Conservation (phyloP, 2,797 vertebrate species). For the Acrossocheilus wenchowensis region DNA sequence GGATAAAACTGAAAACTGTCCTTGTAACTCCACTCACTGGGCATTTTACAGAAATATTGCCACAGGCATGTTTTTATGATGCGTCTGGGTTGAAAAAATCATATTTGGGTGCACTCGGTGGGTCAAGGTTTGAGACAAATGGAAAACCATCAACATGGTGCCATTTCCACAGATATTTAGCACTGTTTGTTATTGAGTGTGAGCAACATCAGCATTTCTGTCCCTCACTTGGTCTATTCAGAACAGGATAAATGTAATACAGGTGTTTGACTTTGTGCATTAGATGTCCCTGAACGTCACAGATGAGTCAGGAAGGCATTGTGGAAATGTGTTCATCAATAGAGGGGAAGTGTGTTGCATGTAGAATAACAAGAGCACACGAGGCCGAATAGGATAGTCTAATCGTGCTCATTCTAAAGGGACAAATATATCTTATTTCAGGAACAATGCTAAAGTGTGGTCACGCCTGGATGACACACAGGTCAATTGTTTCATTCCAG, state of each 20-base stretch:
- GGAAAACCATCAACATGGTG: background rate
- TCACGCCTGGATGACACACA: slow-evolving; percentile 63
- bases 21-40: background rate
- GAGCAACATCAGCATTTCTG: slow-evolving; percentile 49
- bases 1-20: background rate
- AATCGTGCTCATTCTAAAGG: slow-evolving; percentile 15
- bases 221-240: slow-evolving; percentile 55
- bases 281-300: slow-evolving; percentile 57
- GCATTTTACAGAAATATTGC: background rate
- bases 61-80: background rate
- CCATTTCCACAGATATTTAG: slow-evolving; percentile 21
- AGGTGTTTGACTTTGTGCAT: slow-evolving; percentile 67
- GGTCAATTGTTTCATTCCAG: slow-evolving; percentile 72
- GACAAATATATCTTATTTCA: slow-evolving; percentile 30
- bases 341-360: slow-evolving; percentile 35
- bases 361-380: slow-evolving; percentile 53
- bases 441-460: slow-evolving; percentile 60
- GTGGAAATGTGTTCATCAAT: slow-evolving; percentile 51
- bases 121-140: background rate
- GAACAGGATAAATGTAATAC: slow-evolving; percentile 55
- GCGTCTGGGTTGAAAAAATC: background rate
- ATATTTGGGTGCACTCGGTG: slow-evolving; percentile 16
- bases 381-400: background rate
- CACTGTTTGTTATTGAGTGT: slow-evolving; percentile 16
- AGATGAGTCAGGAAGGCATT: slow-evolving; percentile 65